A percentile compares a stretch with the other conserved stretches of the same genome.
These are phyloP conservation scores for Agonopterix heracliana DNA, from an alignment of 2,888 invertebrate species.

Conservation along the genomic window DNA sequence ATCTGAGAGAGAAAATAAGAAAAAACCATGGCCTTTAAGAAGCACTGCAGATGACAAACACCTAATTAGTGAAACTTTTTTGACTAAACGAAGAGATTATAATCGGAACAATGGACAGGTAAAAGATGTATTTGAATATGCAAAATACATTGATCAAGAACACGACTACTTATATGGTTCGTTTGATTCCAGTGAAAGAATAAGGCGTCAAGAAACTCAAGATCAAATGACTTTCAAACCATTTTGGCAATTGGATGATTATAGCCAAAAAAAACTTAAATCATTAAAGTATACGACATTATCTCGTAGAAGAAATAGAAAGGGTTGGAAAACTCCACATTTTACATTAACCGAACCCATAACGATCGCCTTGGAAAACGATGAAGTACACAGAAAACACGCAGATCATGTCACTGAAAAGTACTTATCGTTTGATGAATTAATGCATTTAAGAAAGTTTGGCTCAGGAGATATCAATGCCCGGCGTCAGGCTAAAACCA, in stretches of 20 bases:
- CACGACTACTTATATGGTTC: slow-evolving; percentile 30
- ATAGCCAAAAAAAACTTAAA: slow-evolving; percentile 35
- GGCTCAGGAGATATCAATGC: slow-evolving; percentile 23
- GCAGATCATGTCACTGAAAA: slow-evolving; percentile 45
- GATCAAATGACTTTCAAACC: slow-evolving; percentile 37
- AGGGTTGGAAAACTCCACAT: slow-evolving; percentile 23
- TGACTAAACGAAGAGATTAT: slow-evolving; percentile 18
- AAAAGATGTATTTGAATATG: slow-evolving; percentile 21
- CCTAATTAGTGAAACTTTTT: slow-evolving; percentile 2
- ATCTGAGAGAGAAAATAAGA: slow-evolving; percentile 12
- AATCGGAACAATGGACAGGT: slow-evolving; percentile 29
- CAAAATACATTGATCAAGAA: slow-evolving; percentile 21
- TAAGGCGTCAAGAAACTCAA: slow-evolving; percentile 33
- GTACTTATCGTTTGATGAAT: slow-evolving; percentile 64
- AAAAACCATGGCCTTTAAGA: slow-evolving; percentile 12
- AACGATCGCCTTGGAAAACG: slow-evolving; percentile 36
- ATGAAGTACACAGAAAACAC: slow-evolving; percentile 15
- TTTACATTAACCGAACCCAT: slow-evolving; percentile 44
- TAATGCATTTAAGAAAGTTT: slow-evolving; percentile 56
- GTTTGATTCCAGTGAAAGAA: slow-evolving; percentile 41
- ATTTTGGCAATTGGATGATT: slow-evolving; percentile 54
- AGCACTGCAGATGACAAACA: slow-evolving; percentile 14
- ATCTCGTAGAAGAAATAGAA: slow-evolving; percentile 26
- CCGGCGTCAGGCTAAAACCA: slow-evolving; percentile 22
- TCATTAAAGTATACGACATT: slow-evolving; percentile 54